Evolutionary conservation across 2,888 invertebrate genomes (phyloP), one percentile per base, ranked within the genome.

Genomic region (Caenorhabditis macrosperma): DNA sequence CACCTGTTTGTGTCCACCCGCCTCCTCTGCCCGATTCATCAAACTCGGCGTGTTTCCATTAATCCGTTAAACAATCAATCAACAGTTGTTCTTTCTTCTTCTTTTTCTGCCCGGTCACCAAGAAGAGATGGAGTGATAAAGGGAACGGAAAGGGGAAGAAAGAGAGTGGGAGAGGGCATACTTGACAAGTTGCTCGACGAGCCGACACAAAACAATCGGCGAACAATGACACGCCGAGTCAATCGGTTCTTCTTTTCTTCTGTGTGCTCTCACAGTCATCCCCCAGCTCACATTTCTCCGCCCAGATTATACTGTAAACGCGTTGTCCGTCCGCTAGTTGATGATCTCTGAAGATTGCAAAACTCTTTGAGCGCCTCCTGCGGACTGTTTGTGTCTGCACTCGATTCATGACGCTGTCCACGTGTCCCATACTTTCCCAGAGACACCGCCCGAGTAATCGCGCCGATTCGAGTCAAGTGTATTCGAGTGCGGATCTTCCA

Each of bases 181-280:
- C 72, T 72, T 72, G 72, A 72, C 72, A 72, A 72, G 72, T 72
- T 72, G 72, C 72, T 72, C 72, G 48, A 33, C 57, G 38, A 59
- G 35, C 38, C 54, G 55, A 44, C 67, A 59, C 59, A 68, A 59
- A 68, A 68, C 68, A 68, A 68, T 68, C 35, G 66, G 30, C 12
- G 55, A 55, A 33, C 24, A 28, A 67, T 24, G 33, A 50, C 28
- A 33, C 17, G 52, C 9, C 33, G 33, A 48, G 61, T 17, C 59
- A 50, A 52, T 64, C 33, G 28, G 28, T 60, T 26, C 26, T 28
- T 46, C 38, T 17, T 52, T n/a, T 66, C 26, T 24, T 35, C 50
- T 66, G 54, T 54, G 30, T 54, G 20, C 54, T 54, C 54, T 28
- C 52, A 55, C 61, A 61, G 20, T 44, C n/a, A n/a, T 10, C n/a